Evolutionary conservation across 37 sponge, comb jelly and placozoan species (phyloP).

Genomic region (Geodia barretti): DNA sequence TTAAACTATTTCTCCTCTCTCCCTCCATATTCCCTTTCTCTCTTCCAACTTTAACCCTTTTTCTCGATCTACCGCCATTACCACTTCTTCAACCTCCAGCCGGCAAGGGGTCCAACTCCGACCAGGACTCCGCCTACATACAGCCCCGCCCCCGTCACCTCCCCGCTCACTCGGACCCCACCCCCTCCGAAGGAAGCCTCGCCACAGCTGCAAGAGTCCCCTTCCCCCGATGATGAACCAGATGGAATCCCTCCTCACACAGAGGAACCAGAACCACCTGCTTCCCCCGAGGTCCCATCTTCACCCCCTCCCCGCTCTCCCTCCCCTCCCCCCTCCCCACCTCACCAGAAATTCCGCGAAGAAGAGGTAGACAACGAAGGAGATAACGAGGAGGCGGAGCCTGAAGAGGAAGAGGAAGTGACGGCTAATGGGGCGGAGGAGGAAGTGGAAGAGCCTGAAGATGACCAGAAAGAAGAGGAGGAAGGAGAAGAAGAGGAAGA

Average conservation of each 20-base stretch:
- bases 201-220: neutral
- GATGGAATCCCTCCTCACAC: slow-evolving; percentile 12
- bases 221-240: slow-evolving; percentile 3
- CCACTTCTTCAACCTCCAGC: neutral
- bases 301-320: slow-evolving; percentile 4
- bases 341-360: neutral
- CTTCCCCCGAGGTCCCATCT: neutral
- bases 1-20: no score
- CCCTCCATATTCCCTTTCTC: no score
- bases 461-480: neutral
- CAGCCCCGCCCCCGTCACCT: neutral
- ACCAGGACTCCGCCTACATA: neutral
- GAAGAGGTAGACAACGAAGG: slow-evolving; percentile 2
- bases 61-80: no score
- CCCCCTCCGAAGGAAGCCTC: slow-evolving; percentile 17
- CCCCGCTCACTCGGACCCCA: slow-evolving; percentile 7
- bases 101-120: neutral
- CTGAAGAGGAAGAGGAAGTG: neutral
- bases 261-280: neutral
- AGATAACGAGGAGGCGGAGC: slow-evolving; percentile 15
- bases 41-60: no score
- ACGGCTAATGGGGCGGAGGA: neutral
- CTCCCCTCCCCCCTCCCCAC: neutral
- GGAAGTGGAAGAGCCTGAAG: neutral
- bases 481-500: neutral